These are phyloP conservation scores for Volucella inflata DNA, from an alignment of 2,888 invertebrate genomes.

Conservation along the genomic window DNA sequence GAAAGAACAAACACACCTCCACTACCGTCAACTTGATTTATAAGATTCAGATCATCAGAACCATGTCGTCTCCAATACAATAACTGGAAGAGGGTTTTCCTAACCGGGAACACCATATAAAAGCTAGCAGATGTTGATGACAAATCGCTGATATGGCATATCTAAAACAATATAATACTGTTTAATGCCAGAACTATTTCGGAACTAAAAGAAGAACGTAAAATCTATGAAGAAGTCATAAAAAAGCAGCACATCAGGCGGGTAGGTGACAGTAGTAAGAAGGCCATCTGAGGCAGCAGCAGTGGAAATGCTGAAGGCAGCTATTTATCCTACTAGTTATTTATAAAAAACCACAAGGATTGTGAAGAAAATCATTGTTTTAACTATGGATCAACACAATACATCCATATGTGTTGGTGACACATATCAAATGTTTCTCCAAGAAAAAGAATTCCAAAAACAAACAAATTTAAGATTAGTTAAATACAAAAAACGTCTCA, in stretches of 20 bases:
- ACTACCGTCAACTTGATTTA: no score
- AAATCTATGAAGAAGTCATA: slow-evolving; percentile 32
- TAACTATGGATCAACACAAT: slow-evolving; percentile 57
- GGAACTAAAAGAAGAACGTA: slow-evolving; percentile 46
- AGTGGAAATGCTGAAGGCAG: not conserved
- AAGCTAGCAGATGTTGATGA: not conserved
- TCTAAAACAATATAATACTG: slow-evolving; percentile 46
- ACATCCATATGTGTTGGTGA: slow-evolving; percentile 75
- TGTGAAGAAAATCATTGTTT: slow-evolving; percentile 37
- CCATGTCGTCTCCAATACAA: no score
- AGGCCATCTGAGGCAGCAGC: no score
- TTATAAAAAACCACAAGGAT: slow-evolving; percentile 1
- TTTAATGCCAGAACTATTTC: slow-evolving; percentile 29
- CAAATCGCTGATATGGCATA: slow-evolving; percentile 3
- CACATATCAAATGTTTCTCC: slow-evolving; percentile 67
- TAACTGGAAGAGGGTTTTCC: no score
- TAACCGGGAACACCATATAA: no score
- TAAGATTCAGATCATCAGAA: no score
- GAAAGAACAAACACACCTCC: no score
- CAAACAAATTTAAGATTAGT: slow-evolving; percentile 10
- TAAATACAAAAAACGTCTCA: slow-evolving; percentile 13
- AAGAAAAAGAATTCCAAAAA: not conserved
- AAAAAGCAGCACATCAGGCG: not conserved
- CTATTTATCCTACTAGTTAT: not conserved
- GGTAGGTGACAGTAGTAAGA: not conserved